Percentiles rank a stretch among this genome's conserved stretches.
Evolutionary conservation across 2,797 vertebrate genomes (phyloP).

Genomic region (Karalla daura): DNA sequence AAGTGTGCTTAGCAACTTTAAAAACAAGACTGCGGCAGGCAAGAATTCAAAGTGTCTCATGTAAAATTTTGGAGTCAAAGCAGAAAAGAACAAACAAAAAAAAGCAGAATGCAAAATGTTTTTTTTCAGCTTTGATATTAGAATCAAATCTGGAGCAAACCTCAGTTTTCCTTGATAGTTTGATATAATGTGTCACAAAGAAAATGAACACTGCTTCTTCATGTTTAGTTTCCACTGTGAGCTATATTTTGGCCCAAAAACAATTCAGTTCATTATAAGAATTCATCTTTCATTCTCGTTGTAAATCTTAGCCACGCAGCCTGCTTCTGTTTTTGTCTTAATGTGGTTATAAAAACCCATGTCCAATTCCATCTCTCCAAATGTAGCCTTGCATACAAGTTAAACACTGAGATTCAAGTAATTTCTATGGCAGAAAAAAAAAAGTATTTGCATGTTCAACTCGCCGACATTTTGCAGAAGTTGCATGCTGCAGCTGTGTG

Average conservation of each 20-base stretch:
- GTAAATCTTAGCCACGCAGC: neutral
- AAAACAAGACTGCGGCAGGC: neutral
- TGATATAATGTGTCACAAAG: neutral
- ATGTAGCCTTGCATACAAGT: neutral
- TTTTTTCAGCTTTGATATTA: neutral
- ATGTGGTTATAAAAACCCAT: neutral
- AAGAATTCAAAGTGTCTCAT: neutral
- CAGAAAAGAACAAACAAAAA: neutral
- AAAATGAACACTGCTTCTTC: neutral
- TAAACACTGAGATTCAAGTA: neutral
- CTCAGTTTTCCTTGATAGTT: neutral
- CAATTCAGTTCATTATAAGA: no score
- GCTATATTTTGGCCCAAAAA: neutral
- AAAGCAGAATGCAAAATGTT: neutral
- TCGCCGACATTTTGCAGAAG: neutral
- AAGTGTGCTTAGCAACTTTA: neutral
- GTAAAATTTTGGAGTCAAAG: neutral
- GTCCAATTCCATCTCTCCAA: neutral
- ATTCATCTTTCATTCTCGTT: neutral
- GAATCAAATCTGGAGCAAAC: neutral
- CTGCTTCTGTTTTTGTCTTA: neutral
- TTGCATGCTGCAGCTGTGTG: no score
- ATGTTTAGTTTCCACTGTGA: neutral
- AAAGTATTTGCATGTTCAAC: neutral
- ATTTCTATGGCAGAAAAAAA: neutral